Evolutionary conservation across 2,888 invertebrate species (phyloP).

Genomic region (Cyclophora punctaria): DNA sequence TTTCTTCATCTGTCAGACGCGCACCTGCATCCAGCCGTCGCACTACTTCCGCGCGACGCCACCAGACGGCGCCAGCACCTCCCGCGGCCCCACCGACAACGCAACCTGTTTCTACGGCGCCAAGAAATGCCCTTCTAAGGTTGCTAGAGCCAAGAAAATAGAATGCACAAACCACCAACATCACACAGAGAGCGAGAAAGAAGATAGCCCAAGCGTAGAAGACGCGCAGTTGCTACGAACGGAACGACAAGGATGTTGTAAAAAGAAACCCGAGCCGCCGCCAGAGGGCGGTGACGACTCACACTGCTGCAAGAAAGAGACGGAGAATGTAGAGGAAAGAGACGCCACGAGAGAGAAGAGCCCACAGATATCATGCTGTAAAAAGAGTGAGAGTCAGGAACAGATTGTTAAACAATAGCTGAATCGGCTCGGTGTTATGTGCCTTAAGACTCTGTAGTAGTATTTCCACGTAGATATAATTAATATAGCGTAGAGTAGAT

Average conservation of each 20-base stretch:
- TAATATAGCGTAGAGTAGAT: too few species aligned
- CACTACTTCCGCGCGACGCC: conserved; percentile 59
- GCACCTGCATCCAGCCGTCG: conserved; percentile 62
- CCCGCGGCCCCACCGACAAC: conserved; percentile 17
- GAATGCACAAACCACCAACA: conserved; percentile 23
- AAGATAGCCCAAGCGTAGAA: conserved; percentile 53
- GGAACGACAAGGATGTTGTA: conserved; percentile 50
- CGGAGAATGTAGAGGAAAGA: conserved; percentile 16
- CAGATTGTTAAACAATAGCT: conserved; percentile 36
- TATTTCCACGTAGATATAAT: too few species aligned
- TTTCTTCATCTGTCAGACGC: conserved; percentile 57
- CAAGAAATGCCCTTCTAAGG: conserved; percentile 55
- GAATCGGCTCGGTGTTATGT: too few species aligned
- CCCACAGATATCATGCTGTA: conserved; percentile 58
- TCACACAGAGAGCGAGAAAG: conserved; percentile 44
- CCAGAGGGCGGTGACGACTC: conserved; percentile 26
- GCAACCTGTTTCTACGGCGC: conserved; percentile 58
- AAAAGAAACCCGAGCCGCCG: conserved; percentile 44
- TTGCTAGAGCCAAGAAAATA: conserved; percentile 44
- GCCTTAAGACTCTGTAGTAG: too few species aligned
- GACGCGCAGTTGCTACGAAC: conserved; percentile 47
- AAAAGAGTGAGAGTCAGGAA: conserved; percentile 57
- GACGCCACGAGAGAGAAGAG: conserved; percentile 42
- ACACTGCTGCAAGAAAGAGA: conserved; percentile 28
- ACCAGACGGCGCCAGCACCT: conserved; percentile 25